Percentiles rank a stretch among this genome's conserved stretches.
Evolutionary conservation across 2,797 vertebrate species (phyloP).

Genomic region (Potorous gilbertii): DNA sequence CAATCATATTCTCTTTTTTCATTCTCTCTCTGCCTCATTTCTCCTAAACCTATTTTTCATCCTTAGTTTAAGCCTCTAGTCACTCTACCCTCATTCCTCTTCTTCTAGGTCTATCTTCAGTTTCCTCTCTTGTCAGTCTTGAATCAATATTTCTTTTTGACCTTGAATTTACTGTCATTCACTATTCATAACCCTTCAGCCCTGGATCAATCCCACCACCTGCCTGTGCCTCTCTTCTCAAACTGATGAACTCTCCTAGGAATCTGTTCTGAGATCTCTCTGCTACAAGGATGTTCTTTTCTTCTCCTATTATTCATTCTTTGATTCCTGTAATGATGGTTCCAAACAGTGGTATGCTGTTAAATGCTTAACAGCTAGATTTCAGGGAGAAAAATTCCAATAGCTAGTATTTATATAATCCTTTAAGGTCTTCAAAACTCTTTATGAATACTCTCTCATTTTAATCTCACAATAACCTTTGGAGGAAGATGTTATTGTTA

Average conservation of each 20-base stretch:
- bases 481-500: background rate
- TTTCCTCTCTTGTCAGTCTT: background rate
- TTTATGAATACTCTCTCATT: background rate
- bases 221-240: background rate
- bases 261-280: background rate
- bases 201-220: background rate
- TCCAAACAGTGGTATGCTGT: background rate
- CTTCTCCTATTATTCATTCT: background rate
- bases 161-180: background rate
- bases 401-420: background rate
- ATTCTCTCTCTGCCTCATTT: background rate
- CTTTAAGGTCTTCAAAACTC: background rate
- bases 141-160: background rate
- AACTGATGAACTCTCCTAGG: background rate
- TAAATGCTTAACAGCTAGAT: background rate
- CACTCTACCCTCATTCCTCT: background rate
- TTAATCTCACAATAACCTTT: background rate
- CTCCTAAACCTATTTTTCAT: background rate
- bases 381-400: background rate
- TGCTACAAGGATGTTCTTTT: background rate
- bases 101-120: background rate
- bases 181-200: background rate
- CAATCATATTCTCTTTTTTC: background rate
- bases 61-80: background rate
- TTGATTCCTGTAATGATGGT: background rate